Conservation (phyloP, 2,113 vertebrate species). For the Paralichthys olivaceus region DNA sequence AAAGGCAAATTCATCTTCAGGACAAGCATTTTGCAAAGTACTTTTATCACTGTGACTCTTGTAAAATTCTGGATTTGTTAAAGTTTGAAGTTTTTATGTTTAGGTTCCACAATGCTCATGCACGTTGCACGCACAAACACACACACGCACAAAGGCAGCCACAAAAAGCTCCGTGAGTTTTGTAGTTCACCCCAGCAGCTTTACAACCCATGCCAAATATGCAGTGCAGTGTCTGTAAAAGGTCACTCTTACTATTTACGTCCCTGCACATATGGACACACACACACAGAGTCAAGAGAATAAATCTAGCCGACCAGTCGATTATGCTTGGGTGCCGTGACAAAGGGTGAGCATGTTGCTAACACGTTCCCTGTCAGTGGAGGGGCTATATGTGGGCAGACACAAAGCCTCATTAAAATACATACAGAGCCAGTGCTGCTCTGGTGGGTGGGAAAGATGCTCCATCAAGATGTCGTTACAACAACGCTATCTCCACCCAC, state of each 20-base stretch:
- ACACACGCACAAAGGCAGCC: slow-evolving; percentile 5
- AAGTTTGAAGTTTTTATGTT: slow-evolving; percentile 52
- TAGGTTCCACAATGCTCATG: background rate
- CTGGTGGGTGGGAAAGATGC: slow-evolving; percentile 85
- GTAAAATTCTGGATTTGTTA: slow-evolving; percentile 64
- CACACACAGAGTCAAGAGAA: slow-evolving; percentile 61
- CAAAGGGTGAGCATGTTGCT: slow-evolving; percentile 80
- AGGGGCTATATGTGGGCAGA: slow-evolving; percentile 78
- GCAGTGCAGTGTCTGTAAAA: slow-evolving; percentile 54
- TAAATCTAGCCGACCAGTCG: slow-evolving; percentile 71
- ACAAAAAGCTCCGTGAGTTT: slow-evolving; percentile 14
- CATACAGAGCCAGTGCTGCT: slow-evolving; percentile 79
- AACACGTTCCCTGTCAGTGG: slow-evolving; percentile 79
- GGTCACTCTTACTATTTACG: slow-evolving; percentile 65
- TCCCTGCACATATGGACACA: slow-evolving; percentile 61
- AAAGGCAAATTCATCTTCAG: slow-evolving; percentile 75
- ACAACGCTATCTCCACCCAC: slow-evolving; percentile 84
- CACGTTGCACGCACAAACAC: slow-evolving; percentile 10
- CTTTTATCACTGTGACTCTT: slow-evolving; percentile 50
- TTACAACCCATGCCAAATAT: slow-evolving; percentile 60
- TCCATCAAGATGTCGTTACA: slow-evolving; percentile 87
- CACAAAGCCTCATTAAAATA: slow-evolving; percentile 87
- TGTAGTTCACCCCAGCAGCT: slow-evolving; percentile 52
- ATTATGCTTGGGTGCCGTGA: slow-evolving; percentile 74
- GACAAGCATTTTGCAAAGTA: slow-evolving; percentile 59